These are phyloP conservation scores for Dendrocopos noguchii DNA, from an alignment of 2,113 vertebrate genomes.

Conservation along the genomic window DNA sequence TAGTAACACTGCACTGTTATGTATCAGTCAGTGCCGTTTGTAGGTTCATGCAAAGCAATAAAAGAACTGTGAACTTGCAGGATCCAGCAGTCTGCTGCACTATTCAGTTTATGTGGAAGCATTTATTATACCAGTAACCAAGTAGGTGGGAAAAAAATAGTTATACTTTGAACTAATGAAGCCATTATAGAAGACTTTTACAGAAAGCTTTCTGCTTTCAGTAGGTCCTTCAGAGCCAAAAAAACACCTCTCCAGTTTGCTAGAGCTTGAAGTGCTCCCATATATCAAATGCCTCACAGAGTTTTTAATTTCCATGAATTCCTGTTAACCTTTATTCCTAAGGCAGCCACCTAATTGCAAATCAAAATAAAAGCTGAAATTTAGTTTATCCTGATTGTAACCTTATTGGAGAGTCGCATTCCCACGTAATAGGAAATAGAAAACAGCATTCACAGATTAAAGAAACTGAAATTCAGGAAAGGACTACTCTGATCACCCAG, in stretches of 20 bases:
- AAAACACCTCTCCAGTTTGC: not conserved
- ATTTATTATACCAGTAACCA: not conserved
- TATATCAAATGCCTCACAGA: not conserved
- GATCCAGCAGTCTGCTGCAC: not conserved
- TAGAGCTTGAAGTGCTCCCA: not conserved
- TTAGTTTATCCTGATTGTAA: not conserved
- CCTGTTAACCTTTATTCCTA: not conserved
- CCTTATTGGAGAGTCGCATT: not conserved
- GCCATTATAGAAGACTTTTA: not conserved
- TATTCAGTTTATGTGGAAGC: not conserved
- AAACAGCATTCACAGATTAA: not conserved
- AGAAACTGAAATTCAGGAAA: not conserved
- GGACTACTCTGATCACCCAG: not conserved
- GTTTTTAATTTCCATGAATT: not conserved
- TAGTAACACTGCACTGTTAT: fast-evolving
- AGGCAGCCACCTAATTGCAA: not conserved
- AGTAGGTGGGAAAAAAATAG: not conserved
- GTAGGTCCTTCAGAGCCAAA: not conserved
- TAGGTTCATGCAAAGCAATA: not conserved
- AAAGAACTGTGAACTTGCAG: not conserved
- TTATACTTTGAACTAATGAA: not conserved
- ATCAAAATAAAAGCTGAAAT: not conserved
- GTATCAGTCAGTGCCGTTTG: not conserved
- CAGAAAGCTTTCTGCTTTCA: not conserved
- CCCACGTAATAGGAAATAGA: not conserved